Conservation (phyloP, 2,113 vertebrate species). For the Synodontis membranacea region DNA sequence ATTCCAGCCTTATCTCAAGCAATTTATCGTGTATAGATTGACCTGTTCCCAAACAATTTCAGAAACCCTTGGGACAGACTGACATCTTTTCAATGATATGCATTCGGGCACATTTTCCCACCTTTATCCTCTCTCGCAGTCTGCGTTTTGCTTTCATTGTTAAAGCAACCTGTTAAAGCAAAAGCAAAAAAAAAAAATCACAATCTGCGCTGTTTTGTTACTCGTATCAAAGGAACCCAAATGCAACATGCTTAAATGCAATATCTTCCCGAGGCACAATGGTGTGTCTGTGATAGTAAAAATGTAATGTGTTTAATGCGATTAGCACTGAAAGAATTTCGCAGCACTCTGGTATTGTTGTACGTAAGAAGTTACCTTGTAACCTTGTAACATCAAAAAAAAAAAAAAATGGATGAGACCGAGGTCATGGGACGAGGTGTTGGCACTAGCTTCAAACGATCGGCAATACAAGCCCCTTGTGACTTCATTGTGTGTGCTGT, state of each 20-base stretch:
- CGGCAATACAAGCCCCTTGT: not conserved
- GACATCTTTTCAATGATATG: constrained; percentile 33
- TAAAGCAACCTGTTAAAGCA: constrained; percentile 1
- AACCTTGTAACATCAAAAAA: constrained; percentile 9
- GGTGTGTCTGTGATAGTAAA: not conserved
- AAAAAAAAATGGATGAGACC: not conserved
- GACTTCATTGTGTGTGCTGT: constrained; percentile 20
- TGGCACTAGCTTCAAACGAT: constrained; percentile 15
- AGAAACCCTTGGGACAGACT: constrained; percentile 35
- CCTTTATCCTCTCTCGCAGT: not conserved
- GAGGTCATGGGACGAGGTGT: constrained; percentile 2
- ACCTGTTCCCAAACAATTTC: constrained; percentile 39
- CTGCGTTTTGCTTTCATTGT: not conserved
- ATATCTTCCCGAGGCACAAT: not conserved
- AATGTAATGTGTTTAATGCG: not conserved
- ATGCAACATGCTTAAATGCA: not conserved
- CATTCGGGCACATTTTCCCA: not conserved
- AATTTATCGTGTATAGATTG: constrained; percentile 28
- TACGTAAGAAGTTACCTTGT: not conserved
- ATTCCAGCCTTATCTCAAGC: constrained; percentile 32
- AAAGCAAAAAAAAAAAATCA: not conserved
- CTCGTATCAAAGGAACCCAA: not conserved
- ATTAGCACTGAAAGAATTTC: not conserved
- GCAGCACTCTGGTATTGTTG: not conserved
- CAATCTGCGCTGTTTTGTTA: not conserved